phyloP scores from a whole-genome alignment of 2,888 invertebrate genomes.

The Lithosia quadra region DNA sequence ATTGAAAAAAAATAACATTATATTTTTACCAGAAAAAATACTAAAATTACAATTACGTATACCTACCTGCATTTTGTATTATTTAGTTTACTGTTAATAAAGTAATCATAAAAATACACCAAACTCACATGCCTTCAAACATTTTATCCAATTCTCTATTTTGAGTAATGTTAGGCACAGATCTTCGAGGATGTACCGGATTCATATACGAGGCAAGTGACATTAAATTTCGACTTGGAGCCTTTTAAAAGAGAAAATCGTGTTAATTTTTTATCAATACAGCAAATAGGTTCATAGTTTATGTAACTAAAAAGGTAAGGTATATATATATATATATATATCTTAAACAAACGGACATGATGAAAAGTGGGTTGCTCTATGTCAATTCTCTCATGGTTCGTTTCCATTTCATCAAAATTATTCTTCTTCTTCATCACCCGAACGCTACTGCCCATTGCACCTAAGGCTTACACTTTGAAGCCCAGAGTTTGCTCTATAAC shows the following conservation, averaged over 20 bases:
- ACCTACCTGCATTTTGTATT: neutral
- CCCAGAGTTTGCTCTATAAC: neutral
- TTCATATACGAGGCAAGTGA: conserved; percentile 75
- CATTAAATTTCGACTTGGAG: conserved; percentile 72
- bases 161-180: conserved; percentile 71
- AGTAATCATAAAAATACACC: conserved; percentile 17
- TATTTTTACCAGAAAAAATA: too few species aligned
- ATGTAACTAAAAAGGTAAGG: too few species aligned
- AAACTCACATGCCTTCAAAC: conserved; percentile 66
- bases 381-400: too few species aligned
- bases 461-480: neutral
- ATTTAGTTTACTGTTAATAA: neutral
- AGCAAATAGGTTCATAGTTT: neutral
- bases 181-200: conserved; percentile 73
- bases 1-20: too few species aligned
- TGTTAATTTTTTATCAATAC: neutral
- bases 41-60: neutral
- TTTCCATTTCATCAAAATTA: too few species aligned
- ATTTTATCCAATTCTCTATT: conserved; percentile 64
- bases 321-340: too few species aligned
- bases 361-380: too few species aligned
- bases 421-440: neutral
- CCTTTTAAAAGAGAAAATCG: conserved; percentile 50
- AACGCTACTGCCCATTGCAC: fast-evolving
- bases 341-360: too few species aligned